A percentile compares a stretch with the other conserved stretches of the same genome.
Conservation (phyloP, 2,888 invertebrate genomes). For the Nemoura dubitans region DNA sequence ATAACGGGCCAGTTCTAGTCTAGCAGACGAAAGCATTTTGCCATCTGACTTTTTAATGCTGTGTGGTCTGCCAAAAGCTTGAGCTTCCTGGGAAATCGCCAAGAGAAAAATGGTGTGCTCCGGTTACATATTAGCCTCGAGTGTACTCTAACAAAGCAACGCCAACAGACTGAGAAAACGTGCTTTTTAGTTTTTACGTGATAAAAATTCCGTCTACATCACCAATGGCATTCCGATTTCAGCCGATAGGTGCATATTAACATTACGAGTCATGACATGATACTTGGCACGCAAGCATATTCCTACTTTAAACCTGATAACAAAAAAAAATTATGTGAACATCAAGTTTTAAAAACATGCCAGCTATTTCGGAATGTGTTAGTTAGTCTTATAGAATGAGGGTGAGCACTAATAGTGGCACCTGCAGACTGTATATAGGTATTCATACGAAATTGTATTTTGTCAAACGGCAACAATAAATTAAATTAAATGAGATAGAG, state of each 20-base stretch:
- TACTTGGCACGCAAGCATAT: neutral
- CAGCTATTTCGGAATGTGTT: neutral
- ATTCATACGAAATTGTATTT: too few species aligned
- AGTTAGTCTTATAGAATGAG: too few species aligned
- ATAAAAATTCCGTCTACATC: neutral
- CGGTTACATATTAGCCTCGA: neutral
- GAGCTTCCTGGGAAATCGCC: neutral
- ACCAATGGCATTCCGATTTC: neutral
- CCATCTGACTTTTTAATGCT: neutral
- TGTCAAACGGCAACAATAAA: too few species aligned
- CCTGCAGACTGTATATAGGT: too few species aligned
- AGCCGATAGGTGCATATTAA: neutral
- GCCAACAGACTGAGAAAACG: neutral
- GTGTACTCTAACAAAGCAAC: neutral
- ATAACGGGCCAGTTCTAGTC: neutral
- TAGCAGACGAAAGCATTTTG: neutral
- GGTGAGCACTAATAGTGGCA: too few species aligned
- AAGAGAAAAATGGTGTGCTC: neutral
- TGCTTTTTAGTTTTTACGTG: neutral
- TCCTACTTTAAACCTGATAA: neutral
- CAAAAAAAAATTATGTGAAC: too few species aligned
- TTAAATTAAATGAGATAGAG: too few species aligned
- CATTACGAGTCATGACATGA: neutral
- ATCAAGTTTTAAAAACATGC: too few species aligned
- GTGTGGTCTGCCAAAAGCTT: neutral